Conservation (phyloP, 2,888 invertebrate species). For the Atrina japonica region DNA sequence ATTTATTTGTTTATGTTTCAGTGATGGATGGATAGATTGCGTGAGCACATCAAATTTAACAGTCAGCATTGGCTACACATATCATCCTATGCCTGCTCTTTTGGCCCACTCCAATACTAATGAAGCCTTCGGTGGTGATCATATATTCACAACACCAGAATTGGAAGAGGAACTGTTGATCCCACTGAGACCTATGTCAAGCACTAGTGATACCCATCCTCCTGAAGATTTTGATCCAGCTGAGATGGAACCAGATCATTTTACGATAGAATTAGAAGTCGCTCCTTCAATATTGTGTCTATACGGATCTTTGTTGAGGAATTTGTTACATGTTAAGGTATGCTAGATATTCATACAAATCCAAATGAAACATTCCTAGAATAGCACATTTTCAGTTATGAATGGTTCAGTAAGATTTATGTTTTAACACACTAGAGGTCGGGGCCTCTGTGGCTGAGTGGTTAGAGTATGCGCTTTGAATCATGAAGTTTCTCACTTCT, state of each 20-base stretch:
- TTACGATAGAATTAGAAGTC: conserved; percentile 95
- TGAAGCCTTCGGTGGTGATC: conserved; percentile 77
- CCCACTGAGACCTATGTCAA: conserved; percentile 88
- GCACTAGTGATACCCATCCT: conserved; percentile 39
- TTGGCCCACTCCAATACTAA: conserved; percentile 93
- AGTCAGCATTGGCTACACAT: conserved; percentile 93
- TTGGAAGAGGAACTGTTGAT: conserved; percentile 95
- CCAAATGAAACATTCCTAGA: background rate
- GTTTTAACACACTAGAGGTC: too few relatives aligned
- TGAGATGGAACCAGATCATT: conserved; percentile 91
- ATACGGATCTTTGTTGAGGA: conserved; percentile 94
- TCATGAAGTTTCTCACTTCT: too few relatives aligned
- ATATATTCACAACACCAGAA: conserved; percentile 91
- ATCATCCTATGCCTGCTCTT: conserved; percentile 94
- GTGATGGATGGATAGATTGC: conserved; percentile 95
- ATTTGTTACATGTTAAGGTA: conserved; percentile 92
- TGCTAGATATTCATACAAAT: background rate
- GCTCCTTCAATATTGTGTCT: conserved; percentile 95
- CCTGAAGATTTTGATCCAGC: conserved; percentile 90
- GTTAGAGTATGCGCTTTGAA: too few relatives aligned
- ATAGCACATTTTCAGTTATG: too few relatives aligned
- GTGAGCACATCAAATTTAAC: conserved; percentile 98
- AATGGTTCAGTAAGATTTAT: too few relatives aligned
- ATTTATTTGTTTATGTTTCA: conserved; percentile 58
- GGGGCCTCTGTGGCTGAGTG: too few relatives aligned